Percentiles rank a stretch among this genome's conserved stretches.
These are phyloP conservation scores for Hydrolagus affinis DNA, from an alignment of 2,113 vertebrate species.

Conservation along the genomic window DNA sequence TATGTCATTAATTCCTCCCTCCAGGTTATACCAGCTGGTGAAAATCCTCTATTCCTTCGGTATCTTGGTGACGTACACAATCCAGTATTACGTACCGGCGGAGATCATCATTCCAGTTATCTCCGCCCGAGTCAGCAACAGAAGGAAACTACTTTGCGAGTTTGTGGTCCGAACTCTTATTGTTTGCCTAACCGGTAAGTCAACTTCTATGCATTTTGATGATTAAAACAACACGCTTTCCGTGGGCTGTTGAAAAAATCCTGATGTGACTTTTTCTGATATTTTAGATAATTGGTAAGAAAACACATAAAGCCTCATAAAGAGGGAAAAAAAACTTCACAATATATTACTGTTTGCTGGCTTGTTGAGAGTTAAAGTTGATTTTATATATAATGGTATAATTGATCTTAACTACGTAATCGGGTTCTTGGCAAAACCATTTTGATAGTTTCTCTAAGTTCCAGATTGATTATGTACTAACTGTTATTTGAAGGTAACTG, in stretches of 20 bases:
- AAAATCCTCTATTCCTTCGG: conserved; percentile 80
- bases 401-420: not conserved
- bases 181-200: conserved; percentile 75
- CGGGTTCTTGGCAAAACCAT: not conserved
- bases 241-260: not conserved
- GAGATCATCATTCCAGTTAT: conserved; percentile 67
- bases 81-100: conserved; percentile 79
- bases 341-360: not conserved
- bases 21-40: conserved; percentile 75
- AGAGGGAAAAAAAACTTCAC: not conserved
- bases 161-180: conserved; percentile 53
- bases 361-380: not conserved
- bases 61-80: conserved; percentile 77
- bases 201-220: not conserved
- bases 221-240: not conserved
- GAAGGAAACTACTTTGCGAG: conserved; percentile 60
- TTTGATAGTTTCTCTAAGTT: not conserved
- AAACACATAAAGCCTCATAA: not conserved
- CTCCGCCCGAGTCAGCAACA: conserved; percentile 53
- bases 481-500: not conserved
- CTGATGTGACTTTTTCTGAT: not conserved
- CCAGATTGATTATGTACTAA: not conserved
- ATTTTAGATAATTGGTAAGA: not conserved
- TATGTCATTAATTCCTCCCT: conserved; percentile 32
- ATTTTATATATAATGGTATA: not conserved